phyloP scores from a whole-genome alignment of 2,888 invertebrate genomes.

The Trissolcus brochymenae region DNA sequence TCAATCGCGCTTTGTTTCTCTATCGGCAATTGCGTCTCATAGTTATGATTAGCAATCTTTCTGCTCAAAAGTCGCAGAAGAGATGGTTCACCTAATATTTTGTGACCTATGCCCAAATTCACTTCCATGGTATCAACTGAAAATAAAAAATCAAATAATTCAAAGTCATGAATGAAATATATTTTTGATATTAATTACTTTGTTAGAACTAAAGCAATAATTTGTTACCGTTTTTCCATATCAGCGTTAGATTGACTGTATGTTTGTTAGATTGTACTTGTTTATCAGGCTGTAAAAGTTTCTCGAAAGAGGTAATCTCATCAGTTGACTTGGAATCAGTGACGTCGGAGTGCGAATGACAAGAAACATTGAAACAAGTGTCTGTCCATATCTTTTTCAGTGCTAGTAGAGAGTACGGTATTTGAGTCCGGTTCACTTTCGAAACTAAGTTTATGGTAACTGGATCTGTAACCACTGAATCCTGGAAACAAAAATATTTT shows the following conservation, averaged over 20 bases:
- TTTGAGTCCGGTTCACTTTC: constrained; percentile 79
- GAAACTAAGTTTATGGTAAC: constrained; percentile 81
- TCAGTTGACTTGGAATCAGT: constrained; percentile 1
- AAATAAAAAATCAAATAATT: constrained; percentile 22
- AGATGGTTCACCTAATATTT: constrained; percentile 85
- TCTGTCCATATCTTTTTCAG: constrained; percentile 79
- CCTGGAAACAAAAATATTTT: too few relatives aligned
- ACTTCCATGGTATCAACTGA: constrained; percentile 66
- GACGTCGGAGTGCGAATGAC: constrained; percentile 50
- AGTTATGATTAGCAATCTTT: constrained; percentile 77
- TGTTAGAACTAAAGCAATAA: background rate
- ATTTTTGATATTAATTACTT: too few relatives aligned
- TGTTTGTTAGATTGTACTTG: constrained; percentile 31
- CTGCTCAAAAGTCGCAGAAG: constrained; percentile 83
- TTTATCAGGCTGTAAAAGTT: constrained; percentile 23
- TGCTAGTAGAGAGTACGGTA: constrained; percentile 83
- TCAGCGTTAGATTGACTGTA: constrained; percentile 80
- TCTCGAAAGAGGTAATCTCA: constrained; percentile 31
- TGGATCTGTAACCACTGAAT: constrained; percentile 34
- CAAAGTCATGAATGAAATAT: too few relatives aligned
- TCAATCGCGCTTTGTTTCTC: constrained; percentile 78
- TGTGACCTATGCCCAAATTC: constrained; percentile 73
- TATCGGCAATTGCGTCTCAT: constrained; percentile 77
- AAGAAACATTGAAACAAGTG: constrained; percentile 77
- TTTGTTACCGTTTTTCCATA: constrained; percentile 85